Evolutionary conservation across 2,797 vertebrate species (phyloP).

Genomic region (Pagetopsis macropterus): DNA sequence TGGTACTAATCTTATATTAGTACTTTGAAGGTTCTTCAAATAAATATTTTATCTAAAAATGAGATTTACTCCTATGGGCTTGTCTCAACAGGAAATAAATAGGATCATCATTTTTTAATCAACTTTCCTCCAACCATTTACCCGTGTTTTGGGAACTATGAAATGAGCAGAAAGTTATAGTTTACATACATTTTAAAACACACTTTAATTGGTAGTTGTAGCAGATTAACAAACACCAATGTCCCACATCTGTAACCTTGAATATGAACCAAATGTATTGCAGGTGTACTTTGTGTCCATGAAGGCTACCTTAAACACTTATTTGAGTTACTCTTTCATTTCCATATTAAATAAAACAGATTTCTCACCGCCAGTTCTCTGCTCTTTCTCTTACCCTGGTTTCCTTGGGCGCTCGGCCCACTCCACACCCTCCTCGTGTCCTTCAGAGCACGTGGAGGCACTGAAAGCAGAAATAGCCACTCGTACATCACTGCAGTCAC

Average conservation of each 20-base stretch:
- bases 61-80: background rate
- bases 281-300: background rate
- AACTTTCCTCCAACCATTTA: background rate
- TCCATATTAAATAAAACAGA: constrained; percentile 13
- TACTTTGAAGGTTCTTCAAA: constrained; percentile 7
- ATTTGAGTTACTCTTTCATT: background rate
- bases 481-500: constrained; percentile 69
- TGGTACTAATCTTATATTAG: background rate
- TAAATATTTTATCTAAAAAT: constrained; percentile 2
- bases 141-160: background rate
- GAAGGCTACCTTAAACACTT: constrained; percentile 13
- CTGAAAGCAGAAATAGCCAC: constrained; percentile 73
- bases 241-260: background rate
- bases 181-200: background rate
- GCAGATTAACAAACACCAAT: background rate
- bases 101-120: too few relatives aligned
- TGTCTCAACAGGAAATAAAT: too few relatives aligned
- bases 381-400: constrained; percentile 16
- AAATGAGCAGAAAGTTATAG: background rate
- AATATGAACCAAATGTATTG: background rate
- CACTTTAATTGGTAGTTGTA: background rate
- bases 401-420: constrained; percentile 48
- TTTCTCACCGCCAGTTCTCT: constrained; percentile 3
- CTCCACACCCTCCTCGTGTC: constrained; percentile 56
- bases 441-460: constrained; percentile 65